phyloP scores from a whole-genome alignment of 2,888 invertebrate species.

The Himalopsyche japonica region DNA sequence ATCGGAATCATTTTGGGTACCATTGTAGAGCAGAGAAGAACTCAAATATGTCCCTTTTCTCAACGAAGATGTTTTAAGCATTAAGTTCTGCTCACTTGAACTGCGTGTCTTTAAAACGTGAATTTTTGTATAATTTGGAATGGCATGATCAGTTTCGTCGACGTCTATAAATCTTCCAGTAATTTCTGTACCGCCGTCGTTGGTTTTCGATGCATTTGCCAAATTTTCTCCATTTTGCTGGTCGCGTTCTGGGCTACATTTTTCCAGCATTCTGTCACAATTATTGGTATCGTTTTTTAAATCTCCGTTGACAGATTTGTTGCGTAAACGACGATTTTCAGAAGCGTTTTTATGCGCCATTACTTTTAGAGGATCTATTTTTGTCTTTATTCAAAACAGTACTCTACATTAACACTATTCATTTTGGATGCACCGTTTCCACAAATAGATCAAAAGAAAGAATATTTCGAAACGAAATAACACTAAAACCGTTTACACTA shows the following conservation, averaged over 20 bases:
- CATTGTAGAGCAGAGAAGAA: conserved; percentile 43
- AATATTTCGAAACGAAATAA: too few species aligned
- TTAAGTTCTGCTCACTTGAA: conserved; percentile 58
- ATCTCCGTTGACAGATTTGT: neutral
- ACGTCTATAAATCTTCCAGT: conserved; percentile 56
- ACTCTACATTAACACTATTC: neutral
- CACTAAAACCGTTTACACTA: too few species aligned
- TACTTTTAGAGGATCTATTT: neutral
- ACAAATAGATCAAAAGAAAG: too few species aligned
- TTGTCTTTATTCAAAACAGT: neutral
- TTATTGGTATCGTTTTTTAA: neutral
- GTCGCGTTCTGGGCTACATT: neutral
- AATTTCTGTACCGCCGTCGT: conserved; percentile 46
- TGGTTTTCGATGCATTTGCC: neutral
- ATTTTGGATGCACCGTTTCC: neutral
- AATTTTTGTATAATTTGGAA: conserved; percentile 56
- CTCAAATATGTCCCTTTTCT: conserved; percentile 48
- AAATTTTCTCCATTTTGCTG: neutral
- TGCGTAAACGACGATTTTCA: conserved; percentile 2
- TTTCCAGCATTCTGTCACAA: neutral
- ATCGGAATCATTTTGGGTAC: conserved; percentile 46
- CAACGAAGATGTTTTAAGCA: conserved; percentile 54
- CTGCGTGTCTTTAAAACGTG: conserved; percentile 59
- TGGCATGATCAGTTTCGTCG: conserved; percentile 55
- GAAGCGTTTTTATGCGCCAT: conserved; percentile 22